phyloP scores from a whole-genome alignment of 2,113 vertebrate species.

The Arvicanthis niloticus region DNA sequence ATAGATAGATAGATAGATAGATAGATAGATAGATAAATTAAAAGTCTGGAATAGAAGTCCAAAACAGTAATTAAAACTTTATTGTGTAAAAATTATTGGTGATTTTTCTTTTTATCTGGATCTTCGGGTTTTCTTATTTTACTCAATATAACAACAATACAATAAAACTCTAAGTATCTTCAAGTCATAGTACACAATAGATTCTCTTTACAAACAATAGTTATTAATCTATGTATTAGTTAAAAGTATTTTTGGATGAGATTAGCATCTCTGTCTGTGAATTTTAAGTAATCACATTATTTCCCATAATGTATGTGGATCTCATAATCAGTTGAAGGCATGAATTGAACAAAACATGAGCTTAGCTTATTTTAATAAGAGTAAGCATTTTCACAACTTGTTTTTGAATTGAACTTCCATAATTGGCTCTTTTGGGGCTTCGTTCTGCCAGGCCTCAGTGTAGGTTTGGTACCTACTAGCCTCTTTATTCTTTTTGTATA shows the following conservation, averaged over 20 bases:
- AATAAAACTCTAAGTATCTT: not conserved
- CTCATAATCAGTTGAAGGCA: not conserved
- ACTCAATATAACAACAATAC: not conserved
- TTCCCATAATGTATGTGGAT: not conserved
- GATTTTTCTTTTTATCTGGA: not conserved
- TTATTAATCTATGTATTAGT: slow-evolving; percentile 16
- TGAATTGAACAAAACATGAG: not conserved
- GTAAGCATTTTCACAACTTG: not conserved
- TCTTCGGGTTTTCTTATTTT: not conserved
- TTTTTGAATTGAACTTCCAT: not conserved
- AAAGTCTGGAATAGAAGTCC: not conserved
- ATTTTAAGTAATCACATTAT: slow-evolving; percentile 5
- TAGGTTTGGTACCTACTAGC: not conserved
- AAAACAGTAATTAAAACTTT: not conserved
- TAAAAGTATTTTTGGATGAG: not conserved
- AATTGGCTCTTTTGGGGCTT: not conserved
- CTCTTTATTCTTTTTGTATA: not conserved
- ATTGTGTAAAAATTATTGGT: not conserved
- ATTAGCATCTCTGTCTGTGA: slow-evolving; percentile 31
- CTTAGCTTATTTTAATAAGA: not conserved
- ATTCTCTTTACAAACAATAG: not conserved
- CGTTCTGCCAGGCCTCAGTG: not conserved
- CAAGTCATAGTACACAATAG: not conserved
- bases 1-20: no score
- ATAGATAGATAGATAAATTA: no score